Conservation (phyloP, 2,113 vertebrate species). For the Lucifuga dentata region DNA sequence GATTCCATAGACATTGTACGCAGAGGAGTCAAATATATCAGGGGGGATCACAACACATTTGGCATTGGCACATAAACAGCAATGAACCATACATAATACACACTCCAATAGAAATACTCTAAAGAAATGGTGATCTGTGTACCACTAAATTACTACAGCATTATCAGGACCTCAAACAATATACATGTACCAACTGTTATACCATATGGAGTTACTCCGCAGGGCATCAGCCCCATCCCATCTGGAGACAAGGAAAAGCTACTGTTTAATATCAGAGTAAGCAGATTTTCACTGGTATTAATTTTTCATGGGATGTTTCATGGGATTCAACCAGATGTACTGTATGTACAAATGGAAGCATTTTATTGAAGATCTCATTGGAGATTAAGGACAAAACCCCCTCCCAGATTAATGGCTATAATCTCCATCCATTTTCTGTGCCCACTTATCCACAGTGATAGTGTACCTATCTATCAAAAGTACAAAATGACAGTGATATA, state of each 20-base stretch:
- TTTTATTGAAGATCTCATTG: slow-evolving; percentile 51
- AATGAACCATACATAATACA: slow-evolving; percentile 26
- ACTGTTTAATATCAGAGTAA: slow-evolving; percentile 64
- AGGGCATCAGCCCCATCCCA: slow-evolving; percentile 50
- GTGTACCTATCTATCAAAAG: neutral
- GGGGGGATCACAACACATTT: neutral
- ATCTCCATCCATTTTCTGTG: slow-evolving; percentile 46
- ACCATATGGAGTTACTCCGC: slow-evolving; percentile 79
- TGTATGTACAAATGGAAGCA: slow-evolving; percentile 17
- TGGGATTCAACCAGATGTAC: slow-evolving; percentile 18
- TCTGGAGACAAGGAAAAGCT: slow-evolving; percentile 48
- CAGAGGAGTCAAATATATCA: too few species aligned
- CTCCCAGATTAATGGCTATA: slow-evolving; percentile 66
- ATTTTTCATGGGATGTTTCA: slow-evolving; percentile 50
- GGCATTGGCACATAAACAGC: neutral
- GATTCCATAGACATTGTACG: slow-evolving; percentile 23
- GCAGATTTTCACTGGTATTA: slow-evolving; percentile 70
- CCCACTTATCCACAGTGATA: neutral
- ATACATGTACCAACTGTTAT: slow-evolving; percentile 75
- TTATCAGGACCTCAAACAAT: slow-evolving; percentile 59
- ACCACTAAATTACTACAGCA: slow-evolving; percentile 49
- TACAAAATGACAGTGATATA: slow-evolving; percentile 45
- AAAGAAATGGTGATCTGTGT: slow-evolving; percentile 43
- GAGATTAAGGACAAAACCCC: slow-evolving; percentile 61
- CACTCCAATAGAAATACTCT: slow-evolving; percentile 10